Conservation (phyloP, 2,113 vertebrate genomes). For the Seriola aureovittata region DNA sequence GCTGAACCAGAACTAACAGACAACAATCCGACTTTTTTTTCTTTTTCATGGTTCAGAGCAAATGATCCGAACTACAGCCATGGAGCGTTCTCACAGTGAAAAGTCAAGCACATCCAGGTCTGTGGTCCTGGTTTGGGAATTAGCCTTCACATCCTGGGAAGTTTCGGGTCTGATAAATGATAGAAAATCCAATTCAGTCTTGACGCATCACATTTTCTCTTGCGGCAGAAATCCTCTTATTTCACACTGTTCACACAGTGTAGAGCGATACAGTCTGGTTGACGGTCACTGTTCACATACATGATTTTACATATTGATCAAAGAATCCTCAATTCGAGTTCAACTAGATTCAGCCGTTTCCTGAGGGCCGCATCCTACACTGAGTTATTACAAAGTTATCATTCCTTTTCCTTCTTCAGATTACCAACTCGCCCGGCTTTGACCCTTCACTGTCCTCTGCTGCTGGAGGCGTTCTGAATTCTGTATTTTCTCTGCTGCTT, state of each 20-base stretch:
- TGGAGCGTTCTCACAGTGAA: too few relatives aligned
- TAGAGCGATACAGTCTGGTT: background rate
- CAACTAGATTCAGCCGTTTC: background rate
- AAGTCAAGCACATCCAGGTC: too few relatives aligned
- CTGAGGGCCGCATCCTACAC: background rate
- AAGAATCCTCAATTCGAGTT: background rate
- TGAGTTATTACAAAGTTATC: background rate
- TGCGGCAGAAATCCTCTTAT: background rate
- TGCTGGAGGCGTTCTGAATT: background rate
- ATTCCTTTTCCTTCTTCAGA: background rate
- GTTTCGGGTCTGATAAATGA: background rate
- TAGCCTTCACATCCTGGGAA: background rate
- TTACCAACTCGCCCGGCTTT: background rate
- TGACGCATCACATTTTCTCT: background rate
- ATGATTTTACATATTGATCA: background rate
- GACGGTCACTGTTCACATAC: background rate
- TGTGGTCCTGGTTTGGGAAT: background rate
- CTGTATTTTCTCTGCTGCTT: background rate
- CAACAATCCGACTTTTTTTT: too few relatives aligned
- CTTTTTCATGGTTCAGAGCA: too few relatives aligned
- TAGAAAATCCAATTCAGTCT: background rate
- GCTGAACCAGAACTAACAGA: background rate
- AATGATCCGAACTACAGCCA: too few relatives aligned
- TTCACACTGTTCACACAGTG: too few relatives aligned
- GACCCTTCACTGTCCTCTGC: slow-evolving; percentile 2